Evolutionary conservation across 2,797 vertebrate genomes (phyloP), one percentile per base, ranked within the genome.

Genomic region (Siniperca obscura): DNA sequence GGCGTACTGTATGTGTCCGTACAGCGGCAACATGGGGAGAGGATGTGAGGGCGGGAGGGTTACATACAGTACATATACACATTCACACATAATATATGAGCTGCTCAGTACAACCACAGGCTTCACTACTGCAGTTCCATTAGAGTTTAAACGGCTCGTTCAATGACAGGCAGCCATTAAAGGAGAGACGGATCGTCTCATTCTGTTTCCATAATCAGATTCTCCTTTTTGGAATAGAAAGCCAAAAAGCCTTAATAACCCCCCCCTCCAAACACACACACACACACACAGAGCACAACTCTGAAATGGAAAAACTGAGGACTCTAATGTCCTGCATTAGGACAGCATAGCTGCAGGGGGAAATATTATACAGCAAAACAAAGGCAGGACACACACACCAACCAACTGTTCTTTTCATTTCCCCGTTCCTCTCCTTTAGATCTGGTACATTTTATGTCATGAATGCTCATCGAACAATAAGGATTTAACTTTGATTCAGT

Each of bases 311-410:
- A 80, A 74, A 46, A 34, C 61, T 1, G 40, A 62, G 48, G 64
- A 44, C 40, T 52, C 13, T 86, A 80, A 81, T 83, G 78, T 80
- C 40, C 53, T 76, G 86, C 72, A 79, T 85, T 81, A 80, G 69
- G 57, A 65, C 21, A 21, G 8, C 6, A 56, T 69, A 69, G 85
- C 81, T 82, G 80, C 81, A 87, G 87, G 59, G 74, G 72, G 78
- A 86, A 81, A 84, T 81, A 84, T 86, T 82, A 84, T 75, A 55
- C 76, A 68, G 61, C 52, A 42, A 56, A 72, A 64, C 70, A 69
- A 38, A 65, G 36, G 36, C 38, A 74, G 40, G 14, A 67, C 14
- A 53, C 71, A 50, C 60, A 78, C 66, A 78, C 69, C 55, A 22
- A 22, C 55, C n/a, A 61, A 27, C 56, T 5, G 5, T 61, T 19